These are phyloP conservation scores for Manis crassicaudata DNA, from an alignment of 2,797 vertebrate genomes.

Conservation along the genomic window DNA sequence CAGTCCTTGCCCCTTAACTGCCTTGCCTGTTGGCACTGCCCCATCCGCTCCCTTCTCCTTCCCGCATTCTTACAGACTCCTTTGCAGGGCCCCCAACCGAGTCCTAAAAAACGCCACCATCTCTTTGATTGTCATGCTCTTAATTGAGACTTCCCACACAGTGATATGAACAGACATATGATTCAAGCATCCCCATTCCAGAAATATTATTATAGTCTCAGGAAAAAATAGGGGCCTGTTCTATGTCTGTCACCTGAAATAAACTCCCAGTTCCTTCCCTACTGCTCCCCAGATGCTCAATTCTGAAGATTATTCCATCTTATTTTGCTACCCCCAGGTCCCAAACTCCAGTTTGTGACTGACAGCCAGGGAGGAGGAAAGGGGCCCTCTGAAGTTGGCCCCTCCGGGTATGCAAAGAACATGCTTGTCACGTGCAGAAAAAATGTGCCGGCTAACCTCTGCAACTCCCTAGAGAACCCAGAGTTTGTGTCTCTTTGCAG, in stretches of 20 bases:
- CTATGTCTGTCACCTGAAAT: conserved; percentile 79
- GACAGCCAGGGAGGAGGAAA: background rate
- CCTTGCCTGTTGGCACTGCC: background rate
- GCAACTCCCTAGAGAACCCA: conserved; percentile 68
- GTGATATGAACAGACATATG: conserved; percentile 71
- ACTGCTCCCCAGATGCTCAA: conserved; percentile 66
- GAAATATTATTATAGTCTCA: conserved; percentile 76
- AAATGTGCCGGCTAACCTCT: conserved; percentile 68
- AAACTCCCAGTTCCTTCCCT: conserved; percentile 70
- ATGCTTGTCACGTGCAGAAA: conserved; percentile 49
- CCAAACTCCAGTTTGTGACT: background rate
- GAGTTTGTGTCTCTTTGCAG: conserved; percentile 72
- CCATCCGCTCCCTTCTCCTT: too few species aligned
- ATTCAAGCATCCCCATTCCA: conserved; percentile 75
- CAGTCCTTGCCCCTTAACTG: background rate
- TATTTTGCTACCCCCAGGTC: background rate
- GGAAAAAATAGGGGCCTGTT: conserved; percentile 71
- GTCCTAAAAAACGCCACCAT: conserved; percentile 42
- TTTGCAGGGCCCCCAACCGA: background rate
- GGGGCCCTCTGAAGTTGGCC: background rate
- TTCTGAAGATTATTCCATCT: conserved; percentile 47
- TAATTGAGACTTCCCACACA: conserved; percentile 76
- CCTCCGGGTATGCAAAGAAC: conserved; percentile 20
- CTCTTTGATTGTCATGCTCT: conserved; percentile 59
- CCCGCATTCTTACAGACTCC: background rate